phyloP scores from a whole-genome alignment of 2,113 vertebrate species.

The Lontra canadensis region DNA sequence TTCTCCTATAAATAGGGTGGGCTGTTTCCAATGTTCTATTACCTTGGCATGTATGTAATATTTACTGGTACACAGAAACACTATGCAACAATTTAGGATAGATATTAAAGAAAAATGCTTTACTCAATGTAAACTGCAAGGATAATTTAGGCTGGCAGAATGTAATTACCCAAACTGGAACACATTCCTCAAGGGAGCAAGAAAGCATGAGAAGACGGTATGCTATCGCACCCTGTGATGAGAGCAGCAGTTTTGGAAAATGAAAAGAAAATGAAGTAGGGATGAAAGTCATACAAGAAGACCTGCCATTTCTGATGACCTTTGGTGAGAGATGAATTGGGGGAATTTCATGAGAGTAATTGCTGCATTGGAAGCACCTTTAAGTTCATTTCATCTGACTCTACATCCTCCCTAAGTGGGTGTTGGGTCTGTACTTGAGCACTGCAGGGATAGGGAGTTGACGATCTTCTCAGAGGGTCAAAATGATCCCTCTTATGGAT shows the following conservation, averaged over 20 bases:
- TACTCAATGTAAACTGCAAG: conserved; percentile 61
- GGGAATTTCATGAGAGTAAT: not conserved
- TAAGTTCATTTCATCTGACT: not conserved
- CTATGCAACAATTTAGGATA: conserved; percentile 72
- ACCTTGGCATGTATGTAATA: conserved; percentile 51
- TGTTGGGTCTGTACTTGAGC: not conserved
- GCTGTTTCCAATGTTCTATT: conserved; percentile 69
- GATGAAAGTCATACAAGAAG: conserved; percentile 17
- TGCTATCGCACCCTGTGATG: conserved; percentile 26
- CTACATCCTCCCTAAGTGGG: not conserved
- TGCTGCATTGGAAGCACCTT: not conserved
- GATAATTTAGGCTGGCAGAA: conserved; percentile 67
- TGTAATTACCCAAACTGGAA: conserved; percentile 74
- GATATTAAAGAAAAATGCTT: conserved; percentile 75
- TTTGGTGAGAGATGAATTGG: not conserved
- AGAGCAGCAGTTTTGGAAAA: conserved; percentile 53
- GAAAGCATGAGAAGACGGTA: not conserved
- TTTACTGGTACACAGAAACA: conserved; percentile 65
- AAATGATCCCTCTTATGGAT: not conserved
- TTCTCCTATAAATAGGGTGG: conserved; percentile 61
- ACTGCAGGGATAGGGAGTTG: not conserved
- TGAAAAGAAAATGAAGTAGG: conserved; percentile 19
- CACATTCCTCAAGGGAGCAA: conserved; percentile 65
- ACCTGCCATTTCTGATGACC: not conserved
- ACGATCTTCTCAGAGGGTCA: not conserved